Conservation (phyloP, 2,888 invertebrate genomes). For the Orchestes rusci region DNA sequence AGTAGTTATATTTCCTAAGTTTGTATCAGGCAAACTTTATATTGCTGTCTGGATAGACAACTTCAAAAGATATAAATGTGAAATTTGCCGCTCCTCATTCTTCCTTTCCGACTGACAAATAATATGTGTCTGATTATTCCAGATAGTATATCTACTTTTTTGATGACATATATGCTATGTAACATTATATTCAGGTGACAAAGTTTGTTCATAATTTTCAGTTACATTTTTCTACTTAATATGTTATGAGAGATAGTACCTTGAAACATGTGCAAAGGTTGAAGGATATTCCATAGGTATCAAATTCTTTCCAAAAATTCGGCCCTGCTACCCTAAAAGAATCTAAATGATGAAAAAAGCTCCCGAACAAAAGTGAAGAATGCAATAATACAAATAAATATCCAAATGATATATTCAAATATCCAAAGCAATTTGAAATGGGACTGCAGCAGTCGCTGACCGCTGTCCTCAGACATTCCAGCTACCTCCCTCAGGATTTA, state of each 20-base stretch:
- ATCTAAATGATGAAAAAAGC: no score
- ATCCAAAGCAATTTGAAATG: conserved; percentile 21
- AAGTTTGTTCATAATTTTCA: no score
- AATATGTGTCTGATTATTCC: conserved; percentile 17
- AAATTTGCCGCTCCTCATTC: conserved; percentile 23
- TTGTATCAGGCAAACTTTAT: conserved; percentile 41
- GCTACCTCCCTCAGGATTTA: conserved; percentile 22
- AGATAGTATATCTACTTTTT: conserved; percentile 3
- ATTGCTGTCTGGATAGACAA: conserved; percentile 34
- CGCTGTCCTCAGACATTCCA: conserved; percentile 25
- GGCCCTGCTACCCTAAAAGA: no score
- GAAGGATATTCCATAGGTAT: no score
- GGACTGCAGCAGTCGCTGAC: conserved; percentile 18
- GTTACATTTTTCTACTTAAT: no score
- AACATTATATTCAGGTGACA: no score
- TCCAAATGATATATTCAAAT: conserved; percentile 21
- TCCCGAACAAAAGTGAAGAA: no score
- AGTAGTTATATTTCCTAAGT: conserved; percentile 38
- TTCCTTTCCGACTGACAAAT: conserved; percentile 30
- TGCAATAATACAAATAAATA: conserved; percentile 22
- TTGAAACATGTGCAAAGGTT: no score
- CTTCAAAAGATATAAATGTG: conserved; percentile 32
- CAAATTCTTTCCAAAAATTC: no score
- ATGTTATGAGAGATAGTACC: no score
- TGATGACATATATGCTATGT: no score